Conservation (phyloP, 1,140 invertebrate species). For the Pseudomyrmex sp. region DNA sequence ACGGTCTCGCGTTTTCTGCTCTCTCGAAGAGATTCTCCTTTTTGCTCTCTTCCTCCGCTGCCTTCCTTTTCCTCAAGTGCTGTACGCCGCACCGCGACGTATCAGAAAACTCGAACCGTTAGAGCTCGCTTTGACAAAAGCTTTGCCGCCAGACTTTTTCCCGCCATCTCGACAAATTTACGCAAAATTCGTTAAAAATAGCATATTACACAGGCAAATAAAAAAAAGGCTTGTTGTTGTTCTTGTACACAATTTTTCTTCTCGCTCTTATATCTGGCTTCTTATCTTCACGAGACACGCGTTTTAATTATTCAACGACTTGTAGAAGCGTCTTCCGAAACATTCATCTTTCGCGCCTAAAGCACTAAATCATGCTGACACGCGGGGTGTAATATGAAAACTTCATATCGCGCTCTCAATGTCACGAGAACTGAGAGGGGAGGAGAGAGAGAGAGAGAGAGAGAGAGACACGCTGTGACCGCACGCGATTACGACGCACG, state of each 20-base stretch:
- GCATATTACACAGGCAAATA: not conserved
- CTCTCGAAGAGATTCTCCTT: conserved; percentile 14
- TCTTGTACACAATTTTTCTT: not conserved
- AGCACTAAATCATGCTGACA: conserved; percentile 45
- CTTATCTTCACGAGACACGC: not conserved
- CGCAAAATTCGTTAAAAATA: conserved; percentile 22
- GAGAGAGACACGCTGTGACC: not conserved
- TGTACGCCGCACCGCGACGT: not conserved
- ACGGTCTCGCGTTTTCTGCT: conserved; percentile 26
- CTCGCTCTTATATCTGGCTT: not conserved
- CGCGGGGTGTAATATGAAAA: conserved; percentile 25
- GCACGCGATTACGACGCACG: conserved; percentile 41
- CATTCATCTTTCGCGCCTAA: conserved; percentile 5
- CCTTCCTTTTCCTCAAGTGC: conserved; percentile 24
- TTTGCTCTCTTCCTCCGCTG: no score
- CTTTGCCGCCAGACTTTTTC: conserved; percentile 39
- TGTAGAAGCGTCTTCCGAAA: conserved; percentile 1
- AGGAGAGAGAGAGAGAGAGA: no score
- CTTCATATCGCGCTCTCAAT: conserved; percentile 14
- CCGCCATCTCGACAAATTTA: conserved; percentile 51
- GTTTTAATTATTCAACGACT: conserved; percentile 23
- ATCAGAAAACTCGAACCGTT: conserved; percentile 64
- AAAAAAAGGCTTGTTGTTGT: not conserved
- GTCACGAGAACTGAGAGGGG: not conserved
- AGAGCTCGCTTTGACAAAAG: conserved; percentile 40